Evolutionary conservation across 2,888 invertebrate species (phyloP).

Genomic region (Halictus quadricinctus): DNA sequence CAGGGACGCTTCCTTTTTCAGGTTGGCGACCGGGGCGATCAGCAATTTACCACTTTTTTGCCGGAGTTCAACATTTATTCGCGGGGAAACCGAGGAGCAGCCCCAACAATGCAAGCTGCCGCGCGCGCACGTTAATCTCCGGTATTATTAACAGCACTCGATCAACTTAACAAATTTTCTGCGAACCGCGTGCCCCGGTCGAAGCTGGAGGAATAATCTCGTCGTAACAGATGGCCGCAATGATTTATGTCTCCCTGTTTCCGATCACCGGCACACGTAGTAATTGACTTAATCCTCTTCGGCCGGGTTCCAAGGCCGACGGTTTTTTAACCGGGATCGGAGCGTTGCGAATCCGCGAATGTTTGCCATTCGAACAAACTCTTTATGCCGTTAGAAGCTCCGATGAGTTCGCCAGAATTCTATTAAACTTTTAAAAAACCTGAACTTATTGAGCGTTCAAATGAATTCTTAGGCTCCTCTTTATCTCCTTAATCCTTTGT

Average conservation of each 20-base stretch:
- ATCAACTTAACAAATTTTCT: conserved; percentile 8
- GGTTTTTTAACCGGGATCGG: background rate
- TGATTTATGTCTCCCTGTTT: conserved; percentile 16
- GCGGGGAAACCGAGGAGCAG: background rate
- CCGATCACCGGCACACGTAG: conserved; percentile 8
- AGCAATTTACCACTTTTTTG: background rate
- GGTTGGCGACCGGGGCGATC: background rate
- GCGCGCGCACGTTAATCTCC: background rate
- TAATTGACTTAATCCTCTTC: conserved; percentile 9
- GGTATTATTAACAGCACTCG: conserved; percentile 16
- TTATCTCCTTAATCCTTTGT: background rate
- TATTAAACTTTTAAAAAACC: background rate
- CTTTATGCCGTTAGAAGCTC: background rate
- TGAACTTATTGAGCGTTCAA: background rate
- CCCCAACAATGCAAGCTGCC: background rate
- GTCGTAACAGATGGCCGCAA: conserved; percentile 12
- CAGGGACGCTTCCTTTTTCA: background rate
- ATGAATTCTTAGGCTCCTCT: background rate
- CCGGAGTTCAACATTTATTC: background rate
- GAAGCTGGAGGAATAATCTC: conserved; percentile 1
- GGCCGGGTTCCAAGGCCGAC: conserved; percentile 3
- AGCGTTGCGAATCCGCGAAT: background rate
- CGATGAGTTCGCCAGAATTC: background rate
- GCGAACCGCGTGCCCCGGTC: background rate
- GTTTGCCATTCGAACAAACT: background rate